Evolutionary conservation across 2,888 invertebrate species (phyloP).

Genomic region (Troilus luridus): DNA sequence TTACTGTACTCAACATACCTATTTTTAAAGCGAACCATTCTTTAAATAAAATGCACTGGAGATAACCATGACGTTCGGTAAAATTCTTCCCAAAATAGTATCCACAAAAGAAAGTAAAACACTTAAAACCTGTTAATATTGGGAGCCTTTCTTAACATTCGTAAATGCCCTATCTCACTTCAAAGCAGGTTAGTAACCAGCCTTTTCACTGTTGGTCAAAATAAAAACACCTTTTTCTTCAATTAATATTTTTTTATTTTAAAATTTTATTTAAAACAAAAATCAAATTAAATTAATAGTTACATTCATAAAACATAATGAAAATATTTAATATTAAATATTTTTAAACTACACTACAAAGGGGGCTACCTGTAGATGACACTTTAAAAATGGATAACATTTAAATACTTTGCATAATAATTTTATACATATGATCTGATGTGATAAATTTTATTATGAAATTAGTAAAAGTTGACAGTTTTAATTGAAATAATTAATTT

Average conservation of each 20-base stretch:
- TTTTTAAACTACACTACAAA: neutral
- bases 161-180: constrained; percentile 52
- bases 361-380: neutral
- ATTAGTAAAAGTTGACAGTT: neutral
- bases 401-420: neutral
- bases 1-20: constrained; percentile 59
- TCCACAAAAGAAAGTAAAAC: neutral
- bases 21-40: constrained; percentile 64
- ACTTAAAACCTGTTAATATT: constrained; percentile 17
- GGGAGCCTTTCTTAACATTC: constrained; percentile 52
- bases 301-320: neutral
- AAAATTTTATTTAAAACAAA: neutral
- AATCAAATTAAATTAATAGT: neutral
- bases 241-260: neutral
- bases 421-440: neutral
- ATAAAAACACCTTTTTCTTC: neutral
- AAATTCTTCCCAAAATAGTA: neutral
- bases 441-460: neutral
- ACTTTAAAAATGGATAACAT: neutral
- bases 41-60: constrained; percentile 9
- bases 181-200: constrained; percentile 54
- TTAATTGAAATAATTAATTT: neutral
- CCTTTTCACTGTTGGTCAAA: constrained; percentile 52
- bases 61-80: constrained; percentile 35
- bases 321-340: neutral